Conservation (phyloP, 2,797 vertebrate species). For the Acomys russatus region DNA sequence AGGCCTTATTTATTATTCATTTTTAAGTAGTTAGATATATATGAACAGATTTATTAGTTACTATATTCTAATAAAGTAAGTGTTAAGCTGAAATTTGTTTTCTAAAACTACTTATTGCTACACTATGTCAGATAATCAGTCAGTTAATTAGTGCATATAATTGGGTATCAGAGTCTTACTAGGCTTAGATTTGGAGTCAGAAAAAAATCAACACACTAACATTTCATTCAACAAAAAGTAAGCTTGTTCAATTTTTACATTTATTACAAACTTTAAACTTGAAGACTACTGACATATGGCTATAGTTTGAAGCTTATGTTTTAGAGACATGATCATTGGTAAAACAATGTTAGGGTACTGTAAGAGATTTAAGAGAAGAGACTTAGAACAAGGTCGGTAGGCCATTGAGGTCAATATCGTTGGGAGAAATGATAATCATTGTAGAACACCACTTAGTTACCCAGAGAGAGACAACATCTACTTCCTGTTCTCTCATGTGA, state of each 20-base stretch:
- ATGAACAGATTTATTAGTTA: neutral
- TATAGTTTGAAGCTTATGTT: neutral
- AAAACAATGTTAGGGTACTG: neutral
- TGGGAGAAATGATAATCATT: neutral
- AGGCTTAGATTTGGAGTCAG: constrained; percentile 5
- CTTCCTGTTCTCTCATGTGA: neutral
- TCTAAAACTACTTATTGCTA: neutral
- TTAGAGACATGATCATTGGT: neutral
- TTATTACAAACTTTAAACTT: neutral
- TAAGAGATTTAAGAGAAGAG: neutral
- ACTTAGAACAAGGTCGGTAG: neutral
- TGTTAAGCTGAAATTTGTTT: constrained; percentile 12
- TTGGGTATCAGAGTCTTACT: neutral
- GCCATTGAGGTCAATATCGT: neutral
- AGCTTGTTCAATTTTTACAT: neutral
- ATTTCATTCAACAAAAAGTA: neutral
- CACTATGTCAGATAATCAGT: constrained; percentile 9
- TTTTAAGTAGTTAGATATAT: constrained; percentile 17
- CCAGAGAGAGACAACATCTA: neutral
- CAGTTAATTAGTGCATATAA: constrained; percentile 41
- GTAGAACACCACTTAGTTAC: neutral
- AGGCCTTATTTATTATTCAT: neutral
- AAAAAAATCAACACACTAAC: constrained; percentile 16
- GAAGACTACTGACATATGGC: neutral
- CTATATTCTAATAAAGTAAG: constrained; percentile 37